Percentiles rank a stretch among this genome's conserved stretches.
phyloP scores from a whole-genome alignment of 2,797 vertebrate genomes.

The Alauda arvensis region DNA sequence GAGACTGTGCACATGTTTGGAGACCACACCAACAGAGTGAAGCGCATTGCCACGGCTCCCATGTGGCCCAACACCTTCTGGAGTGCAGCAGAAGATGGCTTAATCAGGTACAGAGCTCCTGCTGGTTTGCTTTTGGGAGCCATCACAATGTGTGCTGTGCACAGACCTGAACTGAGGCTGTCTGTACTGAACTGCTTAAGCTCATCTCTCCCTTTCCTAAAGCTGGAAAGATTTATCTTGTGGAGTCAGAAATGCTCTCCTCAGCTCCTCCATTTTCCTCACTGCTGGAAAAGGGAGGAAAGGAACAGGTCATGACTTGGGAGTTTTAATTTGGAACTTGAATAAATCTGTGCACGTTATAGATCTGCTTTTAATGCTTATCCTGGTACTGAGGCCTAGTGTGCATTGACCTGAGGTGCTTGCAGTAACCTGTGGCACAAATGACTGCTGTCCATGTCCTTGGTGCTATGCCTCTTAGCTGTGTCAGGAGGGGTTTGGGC shows the following conservation, averaged over 20 bases:
- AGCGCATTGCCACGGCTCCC: constrained; percentile 93
- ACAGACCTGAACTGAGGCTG: not conserved
- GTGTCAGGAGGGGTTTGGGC: not conserved
- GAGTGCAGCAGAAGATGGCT: constrained; percentile 95
- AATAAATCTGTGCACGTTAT: not conserved
- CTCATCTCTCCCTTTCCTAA: not conserved
- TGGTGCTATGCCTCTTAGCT: not conserved
- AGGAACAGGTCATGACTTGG: not conserved
- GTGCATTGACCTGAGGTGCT: not conserved
- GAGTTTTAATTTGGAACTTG: not conserved
- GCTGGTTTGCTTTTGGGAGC: not conserved
- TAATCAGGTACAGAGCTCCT: constrained; percentile 81
- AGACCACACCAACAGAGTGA: constrained; percentile 96
- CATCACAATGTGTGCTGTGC: not conserved
- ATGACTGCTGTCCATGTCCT: not conserved
- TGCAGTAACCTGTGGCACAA: not conserved
- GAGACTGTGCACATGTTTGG: constrained; percentile 98
- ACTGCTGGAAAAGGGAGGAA: not conserved
- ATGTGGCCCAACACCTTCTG: constrained; percentile 99
- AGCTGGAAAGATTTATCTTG: not conserved
- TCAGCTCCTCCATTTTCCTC: not conserved
- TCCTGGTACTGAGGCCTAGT: not conserved
- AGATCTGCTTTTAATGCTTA: not conserved
- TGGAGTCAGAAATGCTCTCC: not conserved
- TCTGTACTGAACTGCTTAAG: not conserved